A percentile compares a stretch with the other conserved stretches of the same genome.
Evolutionary conservation across 2,113 vertebrate species (phyloP).

Genomic region (Erythrocercus mccallii): DNA sequence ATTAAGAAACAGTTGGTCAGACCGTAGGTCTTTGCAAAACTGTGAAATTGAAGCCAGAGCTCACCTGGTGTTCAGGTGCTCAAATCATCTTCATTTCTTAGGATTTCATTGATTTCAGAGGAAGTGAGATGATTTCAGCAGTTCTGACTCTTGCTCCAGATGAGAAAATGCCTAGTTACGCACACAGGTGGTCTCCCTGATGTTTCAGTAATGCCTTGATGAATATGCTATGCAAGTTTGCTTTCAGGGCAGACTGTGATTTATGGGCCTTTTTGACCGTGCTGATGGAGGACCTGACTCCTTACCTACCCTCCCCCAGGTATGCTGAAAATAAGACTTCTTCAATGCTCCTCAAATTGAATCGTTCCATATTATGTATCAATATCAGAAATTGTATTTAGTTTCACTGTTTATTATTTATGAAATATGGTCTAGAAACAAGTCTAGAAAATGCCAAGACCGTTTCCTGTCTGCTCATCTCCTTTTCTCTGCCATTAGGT

Average conservation of each 20-base stretch:
- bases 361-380: not conserved
- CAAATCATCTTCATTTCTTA: not conserved
- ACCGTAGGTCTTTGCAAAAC: not conserved
- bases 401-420: not conserved
- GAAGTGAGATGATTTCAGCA: not conserved
- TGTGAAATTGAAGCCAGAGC: not conserved
- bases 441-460: not conserved
- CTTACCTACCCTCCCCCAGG: no score
- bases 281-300: not conserved
- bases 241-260: not conserved
- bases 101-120: not conserved
- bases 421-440: not conserved
- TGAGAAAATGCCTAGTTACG: not conserved
- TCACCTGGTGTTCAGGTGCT: not conserved
- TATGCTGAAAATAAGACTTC: not conserved
- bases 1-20: not conserved
- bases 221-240: not conserved
- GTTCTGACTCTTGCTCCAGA: not conserved
- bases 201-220: not conserved
- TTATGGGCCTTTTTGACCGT: not conserved
- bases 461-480: not conserved
- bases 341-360: not conserved
- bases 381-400: not conserved
- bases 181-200: not conserved
- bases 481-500: not conserved